Base-by-base conservation (phyloP, 2,888 invertebrate species). In the Microplitis deprimator region DNA sequence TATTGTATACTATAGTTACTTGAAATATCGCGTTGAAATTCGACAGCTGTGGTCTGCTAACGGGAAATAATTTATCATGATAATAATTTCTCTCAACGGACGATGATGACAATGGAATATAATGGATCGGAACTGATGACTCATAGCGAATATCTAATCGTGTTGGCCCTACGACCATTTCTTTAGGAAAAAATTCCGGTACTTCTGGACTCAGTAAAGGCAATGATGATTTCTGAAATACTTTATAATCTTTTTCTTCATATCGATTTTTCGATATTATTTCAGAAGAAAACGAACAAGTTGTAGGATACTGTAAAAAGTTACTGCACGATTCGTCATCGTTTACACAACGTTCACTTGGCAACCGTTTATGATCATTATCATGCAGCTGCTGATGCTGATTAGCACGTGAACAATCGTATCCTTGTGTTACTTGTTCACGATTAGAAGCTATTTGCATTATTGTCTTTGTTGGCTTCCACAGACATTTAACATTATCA, bases 111-210 rank as follows among this genome's bases (percentile, higher is more conserved):
- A 84, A 84, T 1, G 86, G 84, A 16, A 85, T 86, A 69, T 86
- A 86, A 64, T 85, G 86, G 2, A 86, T 41, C 4, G 85, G 81
- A 5, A 83, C 82, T 13, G 81, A 82, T 17, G 50, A 50, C 50
- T 78, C 77, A 69, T 68, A 73, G 60, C 73, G 80, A 40, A 73
- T 61, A 50, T 76, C 77, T 5, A 68, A 40, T 50, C 73, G 65
- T 68, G 6, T 64, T 59, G 82, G 82, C 1, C 81, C 79, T 50
- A 50, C 50, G 5, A 50, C 13, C 50, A 50, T 50, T 50, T 50
- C 50, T 70, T 89, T 89, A 0, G 89, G 89, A 72, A 89, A 89
- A 71, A 89, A 89, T 82, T 89, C 89, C 0, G 89, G 87, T 13
- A 89, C 89, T 75, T 89, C 88, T 16, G 86, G 84, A 75, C 85